phyloP scores from a whole-genome alignment of 1,140 invertebrate species.

The Rhopalosiphum maidis region DNA sequence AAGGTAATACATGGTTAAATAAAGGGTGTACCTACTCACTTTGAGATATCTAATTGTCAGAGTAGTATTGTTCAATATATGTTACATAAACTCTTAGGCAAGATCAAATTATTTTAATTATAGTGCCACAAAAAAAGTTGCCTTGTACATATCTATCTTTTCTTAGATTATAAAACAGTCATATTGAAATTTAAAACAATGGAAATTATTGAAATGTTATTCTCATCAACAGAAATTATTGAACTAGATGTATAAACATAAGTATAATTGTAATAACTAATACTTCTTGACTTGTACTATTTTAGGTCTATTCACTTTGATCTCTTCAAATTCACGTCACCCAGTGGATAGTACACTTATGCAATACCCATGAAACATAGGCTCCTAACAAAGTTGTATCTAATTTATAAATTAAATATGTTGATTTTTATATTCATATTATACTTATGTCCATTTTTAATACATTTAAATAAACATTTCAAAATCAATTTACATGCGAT shows the following conservation, averaged over 20 bases:
- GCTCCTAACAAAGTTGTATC: neutral
- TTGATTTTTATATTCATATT: neutral
- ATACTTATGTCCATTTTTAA: neutral
- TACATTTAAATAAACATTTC: neutral
- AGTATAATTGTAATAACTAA: neutral
- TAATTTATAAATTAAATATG: neutral
- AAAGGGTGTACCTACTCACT: neutral
- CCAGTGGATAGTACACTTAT: neutral
- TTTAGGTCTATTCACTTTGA: neutral
- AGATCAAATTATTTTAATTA: neutral
- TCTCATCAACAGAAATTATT: slow-evolving; percentile 1
- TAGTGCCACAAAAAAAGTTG: neutral
- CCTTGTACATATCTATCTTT: neutral
- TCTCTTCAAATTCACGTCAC: neutral
- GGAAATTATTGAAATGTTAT: neutral
- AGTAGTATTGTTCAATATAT: neutral
- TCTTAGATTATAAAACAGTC: neutral
- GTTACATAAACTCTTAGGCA: neutral
- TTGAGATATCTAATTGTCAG: neutral
- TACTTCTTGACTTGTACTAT: neutral
- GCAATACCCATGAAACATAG: neutral
- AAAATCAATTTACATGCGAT: neutral
- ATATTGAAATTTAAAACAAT: neutral
- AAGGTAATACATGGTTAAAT: neutral
- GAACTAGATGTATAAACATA: neutral